Evolutionary conservation across 2,797 vertebrate species (phyloP).

Genomic region (Danio kyathit): DNA sequence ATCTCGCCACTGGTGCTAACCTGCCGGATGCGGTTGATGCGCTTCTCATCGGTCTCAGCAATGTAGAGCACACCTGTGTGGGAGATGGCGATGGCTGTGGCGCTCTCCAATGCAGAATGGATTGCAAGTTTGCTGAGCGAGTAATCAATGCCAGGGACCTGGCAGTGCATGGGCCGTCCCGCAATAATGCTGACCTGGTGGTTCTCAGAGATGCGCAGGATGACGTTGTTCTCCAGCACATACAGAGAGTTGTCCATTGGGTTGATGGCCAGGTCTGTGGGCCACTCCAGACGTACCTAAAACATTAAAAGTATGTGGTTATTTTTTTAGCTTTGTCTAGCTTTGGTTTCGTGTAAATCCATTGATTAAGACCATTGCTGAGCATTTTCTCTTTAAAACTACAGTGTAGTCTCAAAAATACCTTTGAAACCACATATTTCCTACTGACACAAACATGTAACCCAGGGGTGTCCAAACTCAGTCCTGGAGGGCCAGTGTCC

Average conservation of each 20-base stretch:
- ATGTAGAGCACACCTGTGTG: slow-evolving; percentile 89
- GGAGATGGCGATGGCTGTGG: slow-evolving; percentile 88
- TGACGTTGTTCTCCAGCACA: slow-evolving; percentile 90
- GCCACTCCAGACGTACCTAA: slow-evolving; percentile 91
- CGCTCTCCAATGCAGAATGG: slow-evolving; percentile 89
- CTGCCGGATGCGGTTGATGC: slow-evolving; percentile 90
- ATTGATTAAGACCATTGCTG: too few species aligned
- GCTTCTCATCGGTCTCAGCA: slow-evolving; percentile 91
- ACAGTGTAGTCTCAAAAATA: too few species aligned
- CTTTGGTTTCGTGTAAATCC: too few species aligned
- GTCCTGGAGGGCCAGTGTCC: too few species aligned
- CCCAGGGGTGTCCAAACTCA: too few species aligned
- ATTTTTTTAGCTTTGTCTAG: too few species aligned
- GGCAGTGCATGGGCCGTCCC: slow-evolving; percentile 91
- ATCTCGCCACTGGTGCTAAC: slow-evolving; percentile 90
- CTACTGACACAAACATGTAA: too few species aligned
- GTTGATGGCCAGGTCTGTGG: slow-evolving; percentile 89
- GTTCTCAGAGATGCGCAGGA: slow-evolving; percentile 90
- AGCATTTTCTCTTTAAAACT: too few species aligned
- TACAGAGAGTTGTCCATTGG: slow-evolving; percentile 93
- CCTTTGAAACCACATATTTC: too few species aligned
- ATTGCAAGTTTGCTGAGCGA: slow-evolving; percentile 91
- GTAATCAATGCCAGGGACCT: slow-evolving; percentile 91
- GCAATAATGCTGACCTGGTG: slow-evolving; percentile 92
- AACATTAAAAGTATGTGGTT: background rate